Percentiles rank a stretch among this genome's conserved stretches.
These are phyloP conservation scores for Sturnira hondurensis DNA, from an alignment of 2,113 vertebrate species.

Conservation along the genomic window DNA sequence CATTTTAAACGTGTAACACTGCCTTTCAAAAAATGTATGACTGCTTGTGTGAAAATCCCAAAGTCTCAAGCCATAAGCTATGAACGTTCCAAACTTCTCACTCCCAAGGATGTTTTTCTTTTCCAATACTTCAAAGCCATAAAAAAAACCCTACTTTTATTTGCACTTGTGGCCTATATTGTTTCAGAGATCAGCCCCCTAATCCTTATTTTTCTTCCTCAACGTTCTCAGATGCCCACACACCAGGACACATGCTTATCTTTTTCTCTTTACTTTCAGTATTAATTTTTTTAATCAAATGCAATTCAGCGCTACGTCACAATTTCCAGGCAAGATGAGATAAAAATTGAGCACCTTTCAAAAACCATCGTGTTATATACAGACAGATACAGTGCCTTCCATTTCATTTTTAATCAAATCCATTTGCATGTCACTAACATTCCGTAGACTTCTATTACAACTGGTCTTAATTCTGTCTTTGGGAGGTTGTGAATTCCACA, in stretches of 20 bases:
- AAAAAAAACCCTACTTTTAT: neutral
- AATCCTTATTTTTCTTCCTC: neutral
- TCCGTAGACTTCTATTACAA: slow-evolving; percentile 68
- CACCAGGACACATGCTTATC: neutral
- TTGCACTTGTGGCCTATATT: neutral
- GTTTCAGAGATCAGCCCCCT: neutral
- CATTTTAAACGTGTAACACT: neutral
- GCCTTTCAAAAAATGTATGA: neutral
- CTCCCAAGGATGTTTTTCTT: neutral
- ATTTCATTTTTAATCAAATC: slow-evolving; percentile 63
- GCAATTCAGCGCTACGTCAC: neutral
- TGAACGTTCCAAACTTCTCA: neutral
- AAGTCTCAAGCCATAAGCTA: neutral
- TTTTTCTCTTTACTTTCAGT: neutral
- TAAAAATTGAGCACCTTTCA: neutral
- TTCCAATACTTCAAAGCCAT: neutral
- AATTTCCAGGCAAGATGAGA: neutral
- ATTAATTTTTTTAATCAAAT: slow-evolving; percentile 25
- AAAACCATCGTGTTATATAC: neutral
- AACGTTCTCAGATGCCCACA: neutral
- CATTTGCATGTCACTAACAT: slow-evolving; percentile 54
- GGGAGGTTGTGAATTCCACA: slow-evolving; percentile 43
- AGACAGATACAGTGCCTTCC: slow-evolving; percentile 46
- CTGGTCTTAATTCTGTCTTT: slow-evolving; percentile 70
- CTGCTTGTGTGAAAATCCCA: neutral